These are phyloP conservation scores for Centruroides sculpturatus DNA, from an alignment of 1,140 invertebrate genomes.

Conservation along the genomic window DNA sequence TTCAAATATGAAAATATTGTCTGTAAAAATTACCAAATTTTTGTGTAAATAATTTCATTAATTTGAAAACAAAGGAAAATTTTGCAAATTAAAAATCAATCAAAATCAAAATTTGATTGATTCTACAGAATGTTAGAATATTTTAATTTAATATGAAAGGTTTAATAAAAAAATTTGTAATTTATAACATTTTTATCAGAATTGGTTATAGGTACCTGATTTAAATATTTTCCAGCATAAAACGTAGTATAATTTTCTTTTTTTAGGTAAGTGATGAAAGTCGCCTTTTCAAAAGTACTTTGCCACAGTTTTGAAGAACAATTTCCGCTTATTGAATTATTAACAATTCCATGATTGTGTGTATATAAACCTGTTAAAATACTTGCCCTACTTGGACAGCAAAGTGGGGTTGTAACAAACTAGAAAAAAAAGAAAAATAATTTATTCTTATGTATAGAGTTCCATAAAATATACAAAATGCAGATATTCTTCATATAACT, in stretches of 20 bases:
- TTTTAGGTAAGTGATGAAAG: conserved; percentile 50
- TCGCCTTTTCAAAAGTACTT: conserved; percentile 40
- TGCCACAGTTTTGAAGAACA: conserved; percentile 57
- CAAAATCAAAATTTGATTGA: no score
- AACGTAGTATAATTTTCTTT: conserved; percentile 55
- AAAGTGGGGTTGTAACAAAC: conserved; percentile 65
- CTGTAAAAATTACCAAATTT: no score
- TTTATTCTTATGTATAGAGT: no score
- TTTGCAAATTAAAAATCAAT: no score
- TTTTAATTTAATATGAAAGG: no score
- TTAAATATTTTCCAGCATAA: conserved; percentile 75
- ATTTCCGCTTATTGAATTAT: conserved; percentile 60
- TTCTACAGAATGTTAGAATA: no score
- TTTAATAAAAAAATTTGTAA: no score
- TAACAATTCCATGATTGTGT: conserved; percentile 61
- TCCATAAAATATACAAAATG: not conserved
- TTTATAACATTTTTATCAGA: no score
- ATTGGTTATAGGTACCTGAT: conserved; percentile 38
- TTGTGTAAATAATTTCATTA: no score
- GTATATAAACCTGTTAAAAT: conserved; percentile 69
- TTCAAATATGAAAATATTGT: no score
- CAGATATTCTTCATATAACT: no score
- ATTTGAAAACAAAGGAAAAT: no score
- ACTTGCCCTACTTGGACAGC: conserved; percentile 75
- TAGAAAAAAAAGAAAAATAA: conserved; percentile 25